Evolutionary conservation across 2,113 vertebrate species (phyloP).

Genomic region (Aldabrachelys gigantea): DNA sequence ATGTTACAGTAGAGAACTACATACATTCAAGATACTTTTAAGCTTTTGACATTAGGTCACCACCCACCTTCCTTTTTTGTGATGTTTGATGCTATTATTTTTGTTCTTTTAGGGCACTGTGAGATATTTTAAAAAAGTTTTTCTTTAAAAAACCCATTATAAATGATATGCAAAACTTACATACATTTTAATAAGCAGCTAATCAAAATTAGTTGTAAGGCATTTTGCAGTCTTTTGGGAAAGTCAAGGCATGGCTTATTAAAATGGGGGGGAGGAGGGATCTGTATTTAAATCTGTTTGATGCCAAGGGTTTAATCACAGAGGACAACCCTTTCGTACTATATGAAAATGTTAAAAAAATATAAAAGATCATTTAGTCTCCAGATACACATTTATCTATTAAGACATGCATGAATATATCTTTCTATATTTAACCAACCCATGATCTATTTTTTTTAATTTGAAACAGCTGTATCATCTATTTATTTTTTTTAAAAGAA

Average conservation of each 20-base stretch:
- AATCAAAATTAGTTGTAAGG: conserved; percentile 62
- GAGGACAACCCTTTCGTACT: conserved; percentile 22
- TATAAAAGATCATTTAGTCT: conserved; percentile 20
- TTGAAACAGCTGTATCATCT: conserved; percentile 4
- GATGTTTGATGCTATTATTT: not conserved
- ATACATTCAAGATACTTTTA: not conserved
- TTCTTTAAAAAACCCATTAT: not conserved
- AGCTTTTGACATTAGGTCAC: not conserved
- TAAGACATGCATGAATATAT: conserved; percentile 32
- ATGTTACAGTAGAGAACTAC: not conserved
- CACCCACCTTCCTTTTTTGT: not conserved
- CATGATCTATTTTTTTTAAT: not conserved
- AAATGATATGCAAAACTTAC: conserved; percentile 31
- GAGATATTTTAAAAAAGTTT: not conserved
- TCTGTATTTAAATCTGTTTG: conserved; percentile 62
- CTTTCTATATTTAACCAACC: conserved; percentile 5
- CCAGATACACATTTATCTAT: conserved; percentile 32
- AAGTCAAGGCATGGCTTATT: conserved; percentile 56
- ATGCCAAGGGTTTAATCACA: conserved; percentile 61
- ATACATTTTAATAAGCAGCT: conserved; percentile 56
- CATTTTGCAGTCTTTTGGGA: conserved; percentile 63
- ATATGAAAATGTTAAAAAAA: conserved; percentile 13
- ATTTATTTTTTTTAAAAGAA: not conserved
- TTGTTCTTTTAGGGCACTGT: not conserved
- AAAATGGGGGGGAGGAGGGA: conserved; percentile 1